Evolutionary conservation across 2,888 invertebrate genomes (phyloP).

Genomic region (Clivina fossor): DNA sequence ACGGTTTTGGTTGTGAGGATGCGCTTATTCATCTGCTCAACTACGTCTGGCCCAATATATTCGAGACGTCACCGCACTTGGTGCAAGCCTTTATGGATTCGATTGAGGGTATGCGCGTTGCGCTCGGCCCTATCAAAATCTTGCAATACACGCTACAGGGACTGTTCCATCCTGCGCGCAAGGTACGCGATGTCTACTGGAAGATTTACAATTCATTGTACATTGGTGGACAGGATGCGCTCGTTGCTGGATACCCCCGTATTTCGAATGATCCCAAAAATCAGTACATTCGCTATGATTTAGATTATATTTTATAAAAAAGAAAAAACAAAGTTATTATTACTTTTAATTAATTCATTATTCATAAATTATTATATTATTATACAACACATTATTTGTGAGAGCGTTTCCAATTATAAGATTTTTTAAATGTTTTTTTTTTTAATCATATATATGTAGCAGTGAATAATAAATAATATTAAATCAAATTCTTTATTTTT

Average conservation of each 20-base stretch:
- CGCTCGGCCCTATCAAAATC: conserved; percentile 94
- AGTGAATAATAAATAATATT: too few species aligned
- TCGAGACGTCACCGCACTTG: conserved; percentile 98
- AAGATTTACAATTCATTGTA: conserved; percentile 99
- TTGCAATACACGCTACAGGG: conserved; percentile 95
- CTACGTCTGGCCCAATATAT: conserved; percentile 99
- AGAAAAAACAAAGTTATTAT: too few species aligned
- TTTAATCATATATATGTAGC: too few species aligned
- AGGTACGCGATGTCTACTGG: conserved; percentile 99
- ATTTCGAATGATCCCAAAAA: conserved; percentile 95
- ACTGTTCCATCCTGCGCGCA: conserved; percentile 97
- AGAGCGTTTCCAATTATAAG: too few species aligned
- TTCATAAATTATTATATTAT: too few species aligned
- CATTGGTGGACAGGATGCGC: conserved; percentile 97
- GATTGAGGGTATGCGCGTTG: conserved; percentile 95
- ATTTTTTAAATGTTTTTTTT: too few species aligned
- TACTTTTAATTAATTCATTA: too few species aligned
- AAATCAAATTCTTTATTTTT: too few species aligned
- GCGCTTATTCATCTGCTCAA: conserved; percentile 95
- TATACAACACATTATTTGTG: too few species aligned
- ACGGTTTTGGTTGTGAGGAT: conserved; percentile 98
- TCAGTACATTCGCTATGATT: conserved; percentile 87
- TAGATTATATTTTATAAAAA: conserved; percentile 89
- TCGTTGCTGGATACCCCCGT: conserved; percentile 97
- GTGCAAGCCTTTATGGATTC: conserved; percentile 99